phyloP scores from a whole-genome alignment of 1,140 invertebrate species.

The Drosophila sproati region DNA sequence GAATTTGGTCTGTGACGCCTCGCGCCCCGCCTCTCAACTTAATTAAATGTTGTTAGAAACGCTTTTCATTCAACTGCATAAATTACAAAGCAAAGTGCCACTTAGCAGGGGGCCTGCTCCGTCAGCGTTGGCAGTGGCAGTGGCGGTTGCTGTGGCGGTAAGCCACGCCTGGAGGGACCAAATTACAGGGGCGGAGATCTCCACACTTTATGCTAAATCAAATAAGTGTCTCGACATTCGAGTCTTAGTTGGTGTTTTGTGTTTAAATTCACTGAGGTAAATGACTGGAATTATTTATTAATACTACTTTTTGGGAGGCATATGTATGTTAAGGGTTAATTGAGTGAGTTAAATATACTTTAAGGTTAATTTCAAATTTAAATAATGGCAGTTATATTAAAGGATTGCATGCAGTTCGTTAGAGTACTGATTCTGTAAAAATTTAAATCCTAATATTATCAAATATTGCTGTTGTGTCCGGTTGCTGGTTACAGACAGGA shows the following conservation, averaged over 20 bases:
- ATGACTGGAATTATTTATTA: background rate
- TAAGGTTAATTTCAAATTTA: too few relatives aligned
- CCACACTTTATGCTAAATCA: constrained; percentile 67
- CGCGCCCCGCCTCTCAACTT: constrained; percentile 48
- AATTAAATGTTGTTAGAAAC: constrained; percentile 79
- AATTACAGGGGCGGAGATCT: constrained; percentile 54
- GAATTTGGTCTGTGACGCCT: constrained; percentile 60
- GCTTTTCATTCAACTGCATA: constrained; percentile 77
- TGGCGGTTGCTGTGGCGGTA: constrained; percentile 38
- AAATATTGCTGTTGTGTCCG: too few relatives aligned
- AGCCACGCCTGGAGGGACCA: constrained; percentile 39
- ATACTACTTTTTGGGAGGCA: constrained; percentile 3
- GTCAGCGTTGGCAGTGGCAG: constrained; percentile 12
- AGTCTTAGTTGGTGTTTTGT: constrained; percentile 36
- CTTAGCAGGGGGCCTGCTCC: constrained; percentile 47
- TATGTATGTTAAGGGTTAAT: constrained; percentile 12
- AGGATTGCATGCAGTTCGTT: too few relatives aligned
- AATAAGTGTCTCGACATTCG: constrained; percentile 58
- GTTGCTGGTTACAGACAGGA: too few relatives aligned
- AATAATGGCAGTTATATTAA: too few relatives aligned
- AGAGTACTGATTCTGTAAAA: too few relatives aligned
- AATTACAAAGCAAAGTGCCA: constrained; percentile 78
- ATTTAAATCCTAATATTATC: too few relatives aligned
- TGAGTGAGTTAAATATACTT: background rate
- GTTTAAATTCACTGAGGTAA: constrained; percentile 35